Conservation (phyloP, 2,797 vertebrate species). For the Pempheris klunzingeri region DNA sequence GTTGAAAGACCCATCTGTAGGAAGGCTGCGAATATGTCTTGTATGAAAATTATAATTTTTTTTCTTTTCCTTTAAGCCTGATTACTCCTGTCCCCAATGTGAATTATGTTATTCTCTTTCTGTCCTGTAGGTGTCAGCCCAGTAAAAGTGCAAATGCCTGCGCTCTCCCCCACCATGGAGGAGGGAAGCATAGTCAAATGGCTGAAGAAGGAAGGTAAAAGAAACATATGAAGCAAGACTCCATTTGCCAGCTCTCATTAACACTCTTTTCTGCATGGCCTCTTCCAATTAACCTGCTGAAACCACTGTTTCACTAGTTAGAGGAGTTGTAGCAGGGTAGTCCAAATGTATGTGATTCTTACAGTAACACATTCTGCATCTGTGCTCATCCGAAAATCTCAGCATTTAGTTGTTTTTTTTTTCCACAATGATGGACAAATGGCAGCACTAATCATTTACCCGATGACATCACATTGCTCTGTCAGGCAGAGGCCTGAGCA, state of each 20-base stretch:
- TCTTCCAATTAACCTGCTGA: background rate
- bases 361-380: background rate
- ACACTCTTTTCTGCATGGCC: background rate
- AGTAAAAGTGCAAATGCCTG: conserved; percentile 95
- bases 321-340: background rate
- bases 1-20: background rate
- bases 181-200: conserved; percentile 97
- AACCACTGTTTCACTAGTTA: background rate
- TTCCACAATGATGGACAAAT: background rate
- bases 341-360: background rate
- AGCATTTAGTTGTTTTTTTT: background rate
- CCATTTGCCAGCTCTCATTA: background rate
- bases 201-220: conserved; percentile 97
- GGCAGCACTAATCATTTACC: conserved; percentile 36
- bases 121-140: conserved; percentile 87
- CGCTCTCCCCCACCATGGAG: conserved; percentile 98
- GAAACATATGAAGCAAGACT: background rate
- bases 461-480: conserved; percentile 50
- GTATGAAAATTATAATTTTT: background rate
- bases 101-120: conserved; percentile 33
- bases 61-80: background rate
- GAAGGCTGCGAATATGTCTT: background rate
- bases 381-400: conserved; percentile 5
- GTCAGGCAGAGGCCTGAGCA: conserved; percentile 28
- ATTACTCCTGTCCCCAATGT: background rate